Base-by-base conservation (phyloP, 2,113 vertebrate genomes). In the Sphaerodactylus townsendi region DNA sequence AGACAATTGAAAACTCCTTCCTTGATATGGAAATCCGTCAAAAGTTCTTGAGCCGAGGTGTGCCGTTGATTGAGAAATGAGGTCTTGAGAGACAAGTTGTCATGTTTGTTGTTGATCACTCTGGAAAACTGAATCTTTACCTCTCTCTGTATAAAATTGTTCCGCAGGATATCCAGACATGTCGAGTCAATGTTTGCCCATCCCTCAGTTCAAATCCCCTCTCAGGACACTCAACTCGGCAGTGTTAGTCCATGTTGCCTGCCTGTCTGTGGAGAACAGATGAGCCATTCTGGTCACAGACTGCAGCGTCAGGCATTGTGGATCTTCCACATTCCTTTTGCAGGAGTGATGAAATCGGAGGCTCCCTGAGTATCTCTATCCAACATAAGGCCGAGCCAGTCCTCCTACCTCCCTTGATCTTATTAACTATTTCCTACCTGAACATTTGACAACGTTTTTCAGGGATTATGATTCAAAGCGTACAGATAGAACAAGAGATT, bases 271-370 rank as follows among this genome's bases (percentile, higher is more conserved):
- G n/a, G 19, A 25, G 39, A 84, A 84, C 44, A 66, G 82, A 74
- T 7, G 59, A 53, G 77, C n/a, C 80, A 46, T 59, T 70, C 59
- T 48, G 81, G 15, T 86, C 71, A 17, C 64, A 37, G 85, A 50
- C 68, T 56, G 19, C 78, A 81, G 84, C 50, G 83, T 81, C 80
- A 70, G 77, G n/a, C 73, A 2, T 66, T 71, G 84, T 8, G 50
- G 90, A 85, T 86, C 83, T 81, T 83, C 88, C 88, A 83, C 90
- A 87, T 91, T 90, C 88, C 90, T 86, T 83, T 30, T 10, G 50
- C 66, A 77, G 79, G 79, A 81, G 62, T n/a, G 84, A 64, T 66
- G 88, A 86, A 86, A 85, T 81, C 37, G 23, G 44, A 86, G 50
- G 33, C 84, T 83, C 90, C 90, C 88, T 50, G 70, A 73, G 56